Evolutionary conservation across 2,113 vertebrate species (phyloP).

Genomic region (Galemys pyrenaicus): DNA sequence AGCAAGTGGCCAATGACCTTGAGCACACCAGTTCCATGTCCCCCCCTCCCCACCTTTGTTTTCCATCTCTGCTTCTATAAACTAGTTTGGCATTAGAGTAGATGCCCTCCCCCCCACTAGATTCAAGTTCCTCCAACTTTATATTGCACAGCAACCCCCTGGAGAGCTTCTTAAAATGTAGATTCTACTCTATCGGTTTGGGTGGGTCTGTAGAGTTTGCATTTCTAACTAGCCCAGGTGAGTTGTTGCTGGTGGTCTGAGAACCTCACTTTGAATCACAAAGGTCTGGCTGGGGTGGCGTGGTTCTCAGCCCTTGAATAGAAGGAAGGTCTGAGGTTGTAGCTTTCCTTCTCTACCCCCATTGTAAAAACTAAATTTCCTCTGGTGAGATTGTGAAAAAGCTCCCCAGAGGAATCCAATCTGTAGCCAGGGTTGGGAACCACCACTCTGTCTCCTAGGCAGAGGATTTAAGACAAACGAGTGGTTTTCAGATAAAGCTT

Average conservation of each 20-base stretch:
- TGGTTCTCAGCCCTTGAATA: not conserved
- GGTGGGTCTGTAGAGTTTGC: not conserved
- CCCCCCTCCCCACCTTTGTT: too few relatives aligned
- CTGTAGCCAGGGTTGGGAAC: not conserved
- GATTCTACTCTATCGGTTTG: not conserved
- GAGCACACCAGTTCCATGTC: not conserved
- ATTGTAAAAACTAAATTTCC: not conserved
- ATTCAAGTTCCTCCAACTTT: not conserved
- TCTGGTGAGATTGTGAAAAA: not conserved
- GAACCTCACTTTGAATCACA: not conserved
- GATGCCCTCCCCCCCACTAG: not conserved
- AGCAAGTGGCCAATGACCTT: rapidly evolving
- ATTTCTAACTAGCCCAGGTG: not conserved
- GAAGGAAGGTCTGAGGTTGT: not conserved
- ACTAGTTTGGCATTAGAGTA: not conserved
- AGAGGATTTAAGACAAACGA: not conserved
- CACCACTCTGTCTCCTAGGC: too few relatives aligned
- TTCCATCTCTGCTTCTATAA: not conserved
- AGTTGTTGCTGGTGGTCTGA: not conserved
- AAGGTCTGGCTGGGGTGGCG: too few relatives aligned
- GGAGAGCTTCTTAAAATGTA: not conserved
- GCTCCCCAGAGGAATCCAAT: not conserved
- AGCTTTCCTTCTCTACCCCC: not conserved
- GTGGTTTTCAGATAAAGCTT: not conserved
- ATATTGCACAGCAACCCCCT: not conserved